Conservation (phyloP, 2,797 vertebrate genomes). For the Arrhamphus sclerolepis region DNA sequence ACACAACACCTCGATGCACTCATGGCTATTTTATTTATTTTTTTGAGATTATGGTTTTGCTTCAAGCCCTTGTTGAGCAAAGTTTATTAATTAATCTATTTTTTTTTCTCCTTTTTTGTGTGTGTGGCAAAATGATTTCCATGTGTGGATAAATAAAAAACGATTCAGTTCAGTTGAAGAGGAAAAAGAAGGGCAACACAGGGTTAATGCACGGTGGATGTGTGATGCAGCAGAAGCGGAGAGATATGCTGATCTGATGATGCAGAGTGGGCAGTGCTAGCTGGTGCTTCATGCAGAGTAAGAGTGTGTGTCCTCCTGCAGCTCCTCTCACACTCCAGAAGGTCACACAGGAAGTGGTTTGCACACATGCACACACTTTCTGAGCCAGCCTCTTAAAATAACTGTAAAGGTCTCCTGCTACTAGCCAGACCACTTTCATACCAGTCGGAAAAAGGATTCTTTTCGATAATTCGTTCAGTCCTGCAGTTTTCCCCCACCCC, state of each 20-base stretch:
- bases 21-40: too few species aligned
- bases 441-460: conserved; percentile 10
- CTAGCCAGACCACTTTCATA: background rate
- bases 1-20: too few species aligned
- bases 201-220: conserved; percentile 40
- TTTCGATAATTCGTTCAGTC: background rate
- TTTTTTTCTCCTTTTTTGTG: background rate
- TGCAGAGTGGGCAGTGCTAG: conserved; percentile 60
- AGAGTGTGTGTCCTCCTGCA: conserved; percentile 63
- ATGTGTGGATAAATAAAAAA: too few species aligned
- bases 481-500: background rate
- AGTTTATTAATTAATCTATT: background rate
- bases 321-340: conserved; percentile 75
- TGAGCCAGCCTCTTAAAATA: conserved; percentile 65
- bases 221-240: conserved; percentile 58
- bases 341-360: conserved; percentile 76
- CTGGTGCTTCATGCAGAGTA: conserved; percentile 58
- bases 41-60: too few species aligned
- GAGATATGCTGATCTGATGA: conserved; percentile 55
- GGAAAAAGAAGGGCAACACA: background rate
- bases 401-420: conserved; percentile 29
- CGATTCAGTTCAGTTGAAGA: background rate
- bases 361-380: conserved; percentile 35
- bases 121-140: background rate
- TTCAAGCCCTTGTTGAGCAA: too few species aligned